Base-by-base conservation (phyloP, 2,888 invertebrate genomes). In the Apomyelois bistriatella region DNA sequence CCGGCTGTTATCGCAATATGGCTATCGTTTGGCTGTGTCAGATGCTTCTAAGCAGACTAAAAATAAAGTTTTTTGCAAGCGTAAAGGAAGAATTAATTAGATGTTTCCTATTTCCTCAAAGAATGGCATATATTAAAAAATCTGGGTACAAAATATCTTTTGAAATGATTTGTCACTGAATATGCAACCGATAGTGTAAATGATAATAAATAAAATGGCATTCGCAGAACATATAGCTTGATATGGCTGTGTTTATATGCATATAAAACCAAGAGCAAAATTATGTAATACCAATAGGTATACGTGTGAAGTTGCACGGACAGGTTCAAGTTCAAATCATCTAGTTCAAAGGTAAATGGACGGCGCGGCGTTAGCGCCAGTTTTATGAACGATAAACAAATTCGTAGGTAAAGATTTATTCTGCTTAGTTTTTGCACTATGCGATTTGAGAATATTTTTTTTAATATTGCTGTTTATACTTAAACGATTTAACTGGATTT, bases 321-420 rank as follows among this genome's bases (percentile, higher is more conserved):
- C 60, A 63, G 65, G 76, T 74, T 78, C 72, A 76, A 76, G 77
- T 69, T 73, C 71, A 64, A 43, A 58, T 58, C 55, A 69, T 65
- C 58, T 69, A 65, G 74, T 73, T 71, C 72, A 74, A 68, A 79
- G 74, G 77, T 75, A 76, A 75, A 74, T 56, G 70, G 50, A 63
- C 62, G 62, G 58, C 58, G 61, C 62, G 62, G 58, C 58, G 61
- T 55, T 54, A 51, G 61, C 55, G 54, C 58, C 57, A 53, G 15
- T 36, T 61, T 72, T 69, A 71, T 65, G 62, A 63, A 58, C 59
- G 63, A 68, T 72, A 68, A 70, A 66, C 62, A 61, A 56, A 49
- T 47, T 55, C 58, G 52, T 32, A 32, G 46, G 46, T 46, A 32
- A 32, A 32, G 6, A 17, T 15, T 7, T 7, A 13, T n/a, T n/a